phyloP scores from a whole-genome alignment of 2,888 invertebrate species.

The Drosophila maculinotata region DNA sequence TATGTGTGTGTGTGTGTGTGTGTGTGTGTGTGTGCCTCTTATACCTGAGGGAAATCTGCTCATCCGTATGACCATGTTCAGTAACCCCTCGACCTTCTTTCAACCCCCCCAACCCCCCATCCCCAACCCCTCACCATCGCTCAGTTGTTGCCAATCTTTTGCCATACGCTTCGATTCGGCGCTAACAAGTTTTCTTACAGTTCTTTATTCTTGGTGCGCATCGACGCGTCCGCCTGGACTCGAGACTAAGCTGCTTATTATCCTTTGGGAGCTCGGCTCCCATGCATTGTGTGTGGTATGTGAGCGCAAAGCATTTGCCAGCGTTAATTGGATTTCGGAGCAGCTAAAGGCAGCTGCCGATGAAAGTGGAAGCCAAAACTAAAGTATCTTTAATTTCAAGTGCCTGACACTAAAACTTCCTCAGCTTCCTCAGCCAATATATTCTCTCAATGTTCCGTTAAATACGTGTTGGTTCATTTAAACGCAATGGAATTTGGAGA shows the following conservation, averaged over 20 bases:
- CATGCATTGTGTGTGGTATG: not conserved
- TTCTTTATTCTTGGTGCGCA: constrained; percentile 52
- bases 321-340: constrained; percentile 69
- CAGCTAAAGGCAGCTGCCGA: constrained; percentile 24
- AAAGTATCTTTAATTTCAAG: constrained; percentile 38
- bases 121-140: not conserved
- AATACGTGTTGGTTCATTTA: too few species aligned
- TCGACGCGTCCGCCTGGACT: constrained; percentile 48
- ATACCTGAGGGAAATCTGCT: constrained; percentile 74
- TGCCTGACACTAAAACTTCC: constrained; percentile 4
- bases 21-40: constrained; percentile 5
- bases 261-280: constrained; percentile 57
- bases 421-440: constrained; percentile 3
- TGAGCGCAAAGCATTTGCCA: constrained; percentile 21
- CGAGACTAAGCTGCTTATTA: constrained; percentile 75
- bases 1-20: not conserved
- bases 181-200: constrained; percentile 72
- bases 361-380: constrained; percentile 28
- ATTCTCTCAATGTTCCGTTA: not conserved
- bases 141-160: constrained; percentile 17
- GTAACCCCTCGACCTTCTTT: constrained; percentile 12
- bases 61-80: constrained; percentile 36
- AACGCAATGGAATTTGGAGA: too few species aligned
- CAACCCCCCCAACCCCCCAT: constrained; percentile 8
- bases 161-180: constrained; percentile 58